phyloP scores from a whole-genome alignment of 2,113 vertebrate species.

The Casuarius casuarius region DNA sequence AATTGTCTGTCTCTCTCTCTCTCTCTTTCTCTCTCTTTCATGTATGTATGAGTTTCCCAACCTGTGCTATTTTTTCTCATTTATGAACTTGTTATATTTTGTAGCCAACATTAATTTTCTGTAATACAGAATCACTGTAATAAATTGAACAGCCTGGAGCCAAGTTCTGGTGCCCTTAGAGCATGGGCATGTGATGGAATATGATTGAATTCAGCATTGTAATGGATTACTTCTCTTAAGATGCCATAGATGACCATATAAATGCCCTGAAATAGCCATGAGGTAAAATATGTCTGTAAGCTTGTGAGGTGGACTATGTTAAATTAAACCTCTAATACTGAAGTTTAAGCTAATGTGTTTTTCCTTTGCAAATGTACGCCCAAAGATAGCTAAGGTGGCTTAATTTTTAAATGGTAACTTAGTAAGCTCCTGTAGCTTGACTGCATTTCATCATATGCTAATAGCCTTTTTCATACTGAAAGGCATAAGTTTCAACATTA shows the following conservation, averaged over 20 bases:
- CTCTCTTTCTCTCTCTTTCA: neutral
- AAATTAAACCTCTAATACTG: neutral
- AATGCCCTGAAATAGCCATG: neutral
- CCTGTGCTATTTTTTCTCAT: neutral
- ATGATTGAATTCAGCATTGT: neutral
- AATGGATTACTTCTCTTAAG: neutral
- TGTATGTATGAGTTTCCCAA: neutral
- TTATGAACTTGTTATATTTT: neutral
- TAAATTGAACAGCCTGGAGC: neutral
- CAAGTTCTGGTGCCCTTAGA: neutral
- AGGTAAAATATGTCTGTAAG: neutral
- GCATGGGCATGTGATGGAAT: neutral
- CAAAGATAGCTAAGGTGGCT: neutral
- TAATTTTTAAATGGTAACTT: neutral
- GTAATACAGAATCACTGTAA: neutral
- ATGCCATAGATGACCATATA: neutral
- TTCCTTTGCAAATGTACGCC: neutral
- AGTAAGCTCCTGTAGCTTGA: neutral
- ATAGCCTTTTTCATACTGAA: neutral
- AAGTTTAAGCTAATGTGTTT: neutral
- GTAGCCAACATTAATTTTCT: neutral
- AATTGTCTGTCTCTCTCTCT: too few relatives aligned
- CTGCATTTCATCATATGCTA: neutral
- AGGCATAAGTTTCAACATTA: accelerated
- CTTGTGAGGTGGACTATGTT: neutral